Conservation (phyloP, 2,797 vertebrate genomes). For the Uromys caudimaculatus region DNA sequence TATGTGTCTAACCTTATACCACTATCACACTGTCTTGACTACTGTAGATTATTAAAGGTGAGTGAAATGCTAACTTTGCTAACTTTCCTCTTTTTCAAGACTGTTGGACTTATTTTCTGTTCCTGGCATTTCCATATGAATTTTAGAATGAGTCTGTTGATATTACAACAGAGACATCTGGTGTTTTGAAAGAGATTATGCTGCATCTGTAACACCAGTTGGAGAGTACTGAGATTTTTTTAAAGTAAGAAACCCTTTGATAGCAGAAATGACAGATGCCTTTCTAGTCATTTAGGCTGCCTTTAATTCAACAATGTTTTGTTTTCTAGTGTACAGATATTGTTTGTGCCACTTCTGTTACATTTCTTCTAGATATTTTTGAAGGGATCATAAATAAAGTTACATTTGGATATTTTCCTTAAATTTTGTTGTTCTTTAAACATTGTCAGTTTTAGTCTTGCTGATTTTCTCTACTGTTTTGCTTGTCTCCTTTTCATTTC, state of each 20-base stretch:
- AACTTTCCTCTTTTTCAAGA: slow-evolving; percentile 19
- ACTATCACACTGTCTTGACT: not conserved
- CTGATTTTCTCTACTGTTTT: slow-evolving; percentile 21
- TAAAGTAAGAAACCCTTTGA: not conserved
- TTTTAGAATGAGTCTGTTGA: not conserved
- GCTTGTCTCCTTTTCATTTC: slow-evolving; percentile 2
- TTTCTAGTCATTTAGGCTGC: not conserved
- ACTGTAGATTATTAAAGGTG: not conserved
- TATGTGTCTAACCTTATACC: not conserved
- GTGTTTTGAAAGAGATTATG: slow-evolving; percentile 26
- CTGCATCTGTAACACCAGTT: slow-evolving; percentile 18
- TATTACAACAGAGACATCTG: slow-evolving; percentile 24
- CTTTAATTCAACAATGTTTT: slow-evolving; percentile 46
- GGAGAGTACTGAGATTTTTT: not conserved
- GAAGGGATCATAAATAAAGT: not conserved
- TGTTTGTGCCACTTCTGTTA: not conserved
- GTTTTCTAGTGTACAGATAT: not conserved
- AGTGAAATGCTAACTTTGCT: not conserved
- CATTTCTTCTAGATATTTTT: slow-evolving; percentile 33
- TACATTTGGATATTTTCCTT: not conserved
- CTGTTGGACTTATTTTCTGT: not conserved
- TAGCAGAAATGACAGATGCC: slow-evolving; percentile 6
- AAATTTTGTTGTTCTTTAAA: slow-evolving; percentile 6
- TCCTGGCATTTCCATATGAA: not conserved
- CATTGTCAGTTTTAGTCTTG: not conserved